These are phyloP conservation scores for Paracanthobrama guichenoti DNA, from an alignment of 2,113 vertebrate genomes.

Conservation along the genomic window DNA sequence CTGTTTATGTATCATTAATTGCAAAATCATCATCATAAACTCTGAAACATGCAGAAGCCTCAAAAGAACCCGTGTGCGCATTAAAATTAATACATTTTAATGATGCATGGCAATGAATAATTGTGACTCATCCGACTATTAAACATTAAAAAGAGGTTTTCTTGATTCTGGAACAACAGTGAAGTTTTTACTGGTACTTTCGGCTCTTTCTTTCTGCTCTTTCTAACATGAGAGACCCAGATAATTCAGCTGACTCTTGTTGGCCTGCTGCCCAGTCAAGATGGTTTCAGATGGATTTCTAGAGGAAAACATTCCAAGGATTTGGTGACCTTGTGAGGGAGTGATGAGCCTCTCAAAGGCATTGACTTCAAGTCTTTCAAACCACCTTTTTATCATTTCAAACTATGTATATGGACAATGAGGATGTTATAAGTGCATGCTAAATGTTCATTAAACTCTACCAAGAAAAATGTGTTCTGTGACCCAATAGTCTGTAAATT, in stretches of 20 bases:
- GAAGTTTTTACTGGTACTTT: constrained; percentile 57
- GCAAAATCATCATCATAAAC: constrained; percentile 40
- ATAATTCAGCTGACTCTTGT: constrained; percentile 47
- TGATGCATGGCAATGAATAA: background rate
- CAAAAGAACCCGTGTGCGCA: background rate
- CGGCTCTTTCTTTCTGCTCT: constrained; percentile 54
- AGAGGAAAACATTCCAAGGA: constrained; percentile 37
- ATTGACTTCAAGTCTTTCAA: background rate
- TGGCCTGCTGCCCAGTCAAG: constrained; percentile 38
- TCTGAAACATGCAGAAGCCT: background rate
- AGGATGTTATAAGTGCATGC: background rate
- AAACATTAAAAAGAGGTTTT: background rate
- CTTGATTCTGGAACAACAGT: constrained; percentile 38
- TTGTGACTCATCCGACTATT: background rate
- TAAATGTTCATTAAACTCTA: background rate
- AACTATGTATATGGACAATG: background rate
- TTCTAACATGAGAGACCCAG: constrained; percentile 65
- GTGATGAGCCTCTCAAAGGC: background rate
- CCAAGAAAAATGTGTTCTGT: background rate
- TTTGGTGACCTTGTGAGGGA: constrained; percentile 42
- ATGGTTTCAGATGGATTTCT: constrained; percentile 25
- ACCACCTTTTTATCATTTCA: background rate
- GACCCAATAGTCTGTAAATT: background rate
- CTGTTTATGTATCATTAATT: constrained; percentile 49
- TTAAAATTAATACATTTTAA: background rate